phyloP scores from a whole-genome alignment of 1,140 invertebrate species.

The Drosophila subobscura region DNA sequence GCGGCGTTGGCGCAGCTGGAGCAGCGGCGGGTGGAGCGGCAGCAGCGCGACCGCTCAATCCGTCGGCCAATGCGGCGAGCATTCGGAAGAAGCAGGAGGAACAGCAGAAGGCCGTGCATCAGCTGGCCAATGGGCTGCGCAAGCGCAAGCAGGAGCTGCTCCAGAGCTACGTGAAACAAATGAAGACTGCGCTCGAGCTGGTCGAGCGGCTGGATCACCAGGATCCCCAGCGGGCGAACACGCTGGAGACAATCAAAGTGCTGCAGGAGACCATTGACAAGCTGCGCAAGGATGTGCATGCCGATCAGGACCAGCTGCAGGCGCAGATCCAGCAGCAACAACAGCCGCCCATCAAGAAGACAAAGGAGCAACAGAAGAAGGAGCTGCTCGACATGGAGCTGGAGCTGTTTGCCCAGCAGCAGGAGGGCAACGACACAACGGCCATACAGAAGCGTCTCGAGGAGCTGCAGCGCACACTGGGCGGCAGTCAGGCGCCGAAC shows the following conservation, averaged over 20 bases:
- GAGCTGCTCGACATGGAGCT: slow-evolving; percentile 83
- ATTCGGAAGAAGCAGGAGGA: slow-evolving; percentile 82
- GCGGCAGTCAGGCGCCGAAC: slow-evolving; percentile 23
- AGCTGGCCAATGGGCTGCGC: slow-evolving; percentile 77
- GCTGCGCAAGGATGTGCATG: slow-evolving; percentile 77
- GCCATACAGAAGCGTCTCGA: slow-evolving; percentile 80
- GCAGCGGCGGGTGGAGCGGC: slow-evolving; percentile 14
- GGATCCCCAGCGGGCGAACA: slow-evolving; percentile 68
- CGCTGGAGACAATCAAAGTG: slow-evolving; percentile 76
- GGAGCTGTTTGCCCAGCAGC: slow-evolving; percentile 81
- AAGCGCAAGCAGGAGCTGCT: slow-evolving; percentile 81
- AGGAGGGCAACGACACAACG: slow-evolving; percentile 82
- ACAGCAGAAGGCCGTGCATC: slow-evolving; percentile 81
- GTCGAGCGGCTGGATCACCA: slow-evolving; percentile 76
- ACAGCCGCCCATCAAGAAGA: slow-evolving; percentile 72
- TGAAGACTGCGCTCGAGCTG: slow-evolving; percentile 78
- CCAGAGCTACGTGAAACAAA: slow-evolving; percentile 81
- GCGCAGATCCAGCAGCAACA: slow-evolving; percentile 77
- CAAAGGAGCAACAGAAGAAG: slow-evolving; percentile 83
- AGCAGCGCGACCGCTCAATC: slow-evolving; percentile 34
- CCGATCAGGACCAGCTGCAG: slow-evolving; percentile 78
- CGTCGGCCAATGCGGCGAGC: slow-evolving; percentile 55
- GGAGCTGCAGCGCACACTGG: slow-evolving; percentile 79
- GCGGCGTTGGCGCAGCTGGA: not conserved
- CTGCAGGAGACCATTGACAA: slow-evolving; percentile 80